Conservation (phyloP, 2,113 vertebrate species). For the Noturus placidus region DNA sequence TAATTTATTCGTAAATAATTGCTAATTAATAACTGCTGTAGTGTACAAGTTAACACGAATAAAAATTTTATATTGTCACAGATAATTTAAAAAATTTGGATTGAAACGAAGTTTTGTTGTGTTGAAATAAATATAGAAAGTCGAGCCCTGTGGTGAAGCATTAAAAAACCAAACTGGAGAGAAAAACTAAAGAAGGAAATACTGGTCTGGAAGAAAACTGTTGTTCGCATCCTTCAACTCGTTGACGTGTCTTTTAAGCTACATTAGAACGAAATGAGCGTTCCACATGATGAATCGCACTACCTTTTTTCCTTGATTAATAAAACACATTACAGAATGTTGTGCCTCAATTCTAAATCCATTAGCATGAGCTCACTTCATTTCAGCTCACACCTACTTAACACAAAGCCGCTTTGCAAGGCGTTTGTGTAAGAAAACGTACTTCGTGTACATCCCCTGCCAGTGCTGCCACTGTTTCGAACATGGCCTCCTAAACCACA, state of each 20-base stretch:
- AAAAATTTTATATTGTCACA: neutral
- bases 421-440: neutral
- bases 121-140: neutral
- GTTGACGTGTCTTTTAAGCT: conserved; percentile 35
- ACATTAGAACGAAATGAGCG: conserved; percentile 28
- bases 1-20: too few species aligned
- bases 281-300: conserved; percentile 1
- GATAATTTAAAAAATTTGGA: neutral
- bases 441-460: conserved; percentile 1
- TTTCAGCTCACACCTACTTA: conserved; percentile 14
- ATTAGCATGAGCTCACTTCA: conserved; percentile 25
- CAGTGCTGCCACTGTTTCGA: neutral
- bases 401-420: neutral
- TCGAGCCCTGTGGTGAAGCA: neutral
- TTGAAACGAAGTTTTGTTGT: neutral
- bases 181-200: conserved; percentile 23
- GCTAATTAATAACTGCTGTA: neutral
- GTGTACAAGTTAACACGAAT: neutral
- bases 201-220: conserved; percentile 13
- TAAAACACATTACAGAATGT: conserved; percentile 19
- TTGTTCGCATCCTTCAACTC: conserved; percentile 22
- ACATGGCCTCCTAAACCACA: conserved; percentile 26
- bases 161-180: neutral
- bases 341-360: conserved; percentile 17
- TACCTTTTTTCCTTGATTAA: conserved; percentile 31